Evolutionary conservation across 2,888 invertebrate species (phyloP), one percentile per base, ranked within the genome.

Genomic region (Podabrus alpinus): DNA sequence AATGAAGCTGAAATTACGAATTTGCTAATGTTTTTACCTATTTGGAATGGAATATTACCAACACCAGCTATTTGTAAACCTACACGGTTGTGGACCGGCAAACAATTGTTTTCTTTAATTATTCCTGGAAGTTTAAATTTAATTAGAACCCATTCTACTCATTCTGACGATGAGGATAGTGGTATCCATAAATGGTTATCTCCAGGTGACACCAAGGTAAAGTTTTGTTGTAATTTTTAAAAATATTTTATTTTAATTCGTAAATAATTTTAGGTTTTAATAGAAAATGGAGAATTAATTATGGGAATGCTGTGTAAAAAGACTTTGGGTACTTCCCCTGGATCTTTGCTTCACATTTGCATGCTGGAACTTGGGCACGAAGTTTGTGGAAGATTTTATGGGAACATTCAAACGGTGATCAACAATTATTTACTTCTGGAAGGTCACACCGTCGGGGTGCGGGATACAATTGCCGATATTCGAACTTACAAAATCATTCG

Each of bases 221-320:
- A 83, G n/a, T n/a, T n/a, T n/a, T n/a, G 7, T 45, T 5, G n/a
- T 4, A n/a, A 45, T n/a, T n/a, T n/a, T 3, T n/a, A 5, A 45
- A 45, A 45, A 5, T 1, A 3, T 13, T 45, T 45, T 5, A n/a
- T n/a, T 45, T 45, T 45, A n/a, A 45, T 13, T 45, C 13, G 1
- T n/a, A 29, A n/a, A 45, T n/a, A n/a, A 45, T 59, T 70, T 69
- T 79, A 90, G 90, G 95, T 98, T 75, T 93, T 99, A 89, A 98
- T 99, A 69, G 99, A 99, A 86, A 98, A 99, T 86, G 99, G 99
- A 21, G 97, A 98, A 86, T 89, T 99, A 7, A 92, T 99, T 0
- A 97, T 97, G 94, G 99, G 99, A n/a, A 99, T 99, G 84, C 89
- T 99, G 71, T 99, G 99, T 89, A 99, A 99, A 85, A 97, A 97